Base-by-base conservation (phyloP, 1,140 invertebrate species). In the Drosophila obscura region DNA sequence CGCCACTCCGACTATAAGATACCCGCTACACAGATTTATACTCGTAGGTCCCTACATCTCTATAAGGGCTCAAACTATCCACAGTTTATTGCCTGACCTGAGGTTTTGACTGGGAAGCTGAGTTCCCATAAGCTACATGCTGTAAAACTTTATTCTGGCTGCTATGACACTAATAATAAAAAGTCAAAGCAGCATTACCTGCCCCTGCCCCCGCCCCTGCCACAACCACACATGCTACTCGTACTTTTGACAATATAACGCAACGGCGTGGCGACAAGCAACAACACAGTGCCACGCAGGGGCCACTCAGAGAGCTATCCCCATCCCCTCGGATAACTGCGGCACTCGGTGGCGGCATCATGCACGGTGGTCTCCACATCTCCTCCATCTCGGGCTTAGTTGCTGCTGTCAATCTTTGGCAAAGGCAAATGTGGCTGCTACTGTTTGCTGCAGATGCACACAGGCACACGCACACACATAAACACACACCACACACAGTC, bases 401-500 rank as follows among this genome's bases (percentile, higher is more conserved):
- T 60, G 67, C 67, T 67, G 82, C 82, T 85, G 82, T 85, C 82
- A 85, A 85, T 85, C 82, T 88, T 81, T 68, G 80, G 76, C 77
- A 62, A 77, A 88, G 82, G 82, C 78, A 85, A 85, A 85, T 87
- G 78, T 39, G 35, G 35, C 69, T 73, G 82, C 82, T 87, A 85
- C 82, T 87, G 82, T 81, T 81, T 59, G 67, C 43, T 65, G 77
- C 71, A 60, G 44, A 19, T 13, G 35, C 35, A 35, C 58, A 43
- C 8, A 44, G 22, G 22, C 5, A 28, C 26, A 28, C 5, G 5
- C 24, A 46, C 39, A 53, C 16, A 35, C 5, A 22, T 31, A 59
- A 22, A 59, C 22, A 46, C 35, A 52, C 7, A 64, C 35, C 45
- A 49, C 43, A 52, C 49, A 46, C 51, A 49, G 19, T 74, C 66